Evolutionary conservation across 2,888 invertebrate species (phyloP).

Genomic region (Macrosoma leucophasiata): DNA sequence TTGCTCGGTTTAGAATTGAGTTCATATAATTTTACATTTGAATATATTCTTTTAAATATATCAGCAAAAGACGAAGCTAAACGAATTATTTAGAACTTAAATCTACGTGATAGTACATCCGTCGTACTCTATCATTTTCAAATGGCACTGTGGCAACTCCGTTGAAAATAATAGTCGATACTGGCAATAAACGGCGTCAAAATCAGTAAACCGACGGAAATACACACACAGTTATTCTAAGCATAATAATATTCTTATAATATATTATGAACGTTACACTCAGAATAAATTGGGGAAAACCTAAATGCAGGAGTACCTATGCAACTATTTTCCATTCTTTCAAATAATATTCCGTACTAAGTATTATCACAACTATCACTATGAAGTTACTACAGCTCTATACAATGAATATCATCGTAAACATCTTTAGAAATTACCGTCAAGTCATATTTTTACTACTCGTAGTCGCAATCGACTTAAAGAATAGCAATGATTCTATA

Average conservation of each 20-base stretch:
- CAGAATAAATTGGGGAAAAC: conserved; percentile 37
- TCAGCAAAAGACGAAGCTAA: conserved; percentile 35
- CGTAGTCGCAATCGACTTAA: too few relatives aligned
- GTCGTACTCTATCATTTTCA: conserved; percentile 24
- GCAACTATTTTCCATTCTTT: conserved; percentile 44
- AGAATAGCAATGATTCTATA: too few relatives aligned
- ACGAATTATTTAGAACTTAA: conserved; percentile 47
- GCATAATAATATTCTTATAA: conserved; percentile 40
- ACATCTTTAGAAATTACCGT: too few relatives aligned
- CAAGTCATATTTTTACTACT: too few relatives aligned
- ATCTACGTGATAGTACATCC: conserved; percentile 39
- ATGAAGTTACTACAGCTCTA: conserved; percentile 29
- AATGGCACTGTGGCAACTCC: conserved; percentile 18
- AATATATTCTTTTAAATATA: conserved; percentile 1
- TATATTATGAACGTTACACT: too few relatives aligned
- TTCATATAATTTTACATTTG: conserved; percentile 17
- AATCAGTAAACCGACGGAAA: conserved; percentile 39
- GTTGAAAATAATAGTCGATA: conserved; percentile 29
- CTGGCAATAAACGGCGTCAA: conserved; percentile 44
- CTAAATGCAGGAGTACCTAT: conserved; percentile 62
- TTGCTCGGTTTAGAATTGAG: conserved; percentile 41
- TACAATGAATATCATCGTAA: too few relatives aligned
- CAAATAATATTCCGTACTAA: conserved; percentile 47
- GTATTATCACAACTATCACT: conserved; percentile 60
- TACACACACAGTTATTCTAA: conserved; percentile 41